Base-by-base conservation (phyloP, 2,797 vertebrate species). In the Falco novaeseelandiae region DNA sequence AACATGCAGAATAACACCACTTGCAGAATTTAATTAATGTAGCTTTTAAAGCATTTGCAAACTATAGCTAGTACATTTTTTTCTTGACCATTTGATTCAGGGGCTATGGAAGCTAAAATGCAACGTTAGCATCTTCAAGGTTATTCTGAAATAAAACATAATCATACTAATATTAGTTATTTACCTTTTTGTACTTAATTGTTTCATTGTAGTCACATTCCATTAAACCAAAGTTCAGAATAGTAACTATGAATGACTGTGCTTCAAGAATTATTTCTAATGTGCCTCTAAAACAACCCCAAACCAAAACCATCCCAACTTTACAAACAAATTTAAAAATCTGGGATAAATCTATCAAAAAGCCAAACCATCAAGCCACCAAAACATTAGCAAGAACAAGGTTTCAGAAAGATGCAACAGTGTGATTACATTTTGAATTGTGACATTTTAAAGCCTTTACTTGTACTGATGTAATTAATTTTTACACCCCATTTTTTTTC, bases 11-110 rank as follows among this genome's bases (percentile, higher is more conserved):
- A 44, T 42, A 91, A 83, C 61, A 78, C 30, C 65, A 65, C 67
- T 83, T 71, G 89, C 54, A 69, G 48, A 87, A 89, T 87, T 73
- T 46, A 76, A 77, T 55, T 48, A 54, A 34, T 77, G 73, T 25
- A 93, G 71, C 67, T 92, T 93, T 93, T 42, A 89, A 80, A 96
- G 89, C 88, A 69, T 76, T 90, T 94, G 72, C 82, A 96, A 91
- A 86, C 80, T 54, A 55, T 30, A 91, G 58, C 63, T 80, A 87
- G 23, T 42, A 79, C 30, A 57, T 87, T 67, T 91, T 83, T 40
- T 84, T 79, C 83, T 87, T 54, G n/a, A 46, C 66, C 84, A 87
- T 57, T 83, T 69, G 59, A 71, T 78, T 81, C 13, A 66, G 88
- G 88, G 67, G 48, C 55, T 80, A 71, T 18, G 46, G 88, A n/a